Conservation (phyloP, 2,797 vertebrate genomes). For the Paguma larvata region DNA sequence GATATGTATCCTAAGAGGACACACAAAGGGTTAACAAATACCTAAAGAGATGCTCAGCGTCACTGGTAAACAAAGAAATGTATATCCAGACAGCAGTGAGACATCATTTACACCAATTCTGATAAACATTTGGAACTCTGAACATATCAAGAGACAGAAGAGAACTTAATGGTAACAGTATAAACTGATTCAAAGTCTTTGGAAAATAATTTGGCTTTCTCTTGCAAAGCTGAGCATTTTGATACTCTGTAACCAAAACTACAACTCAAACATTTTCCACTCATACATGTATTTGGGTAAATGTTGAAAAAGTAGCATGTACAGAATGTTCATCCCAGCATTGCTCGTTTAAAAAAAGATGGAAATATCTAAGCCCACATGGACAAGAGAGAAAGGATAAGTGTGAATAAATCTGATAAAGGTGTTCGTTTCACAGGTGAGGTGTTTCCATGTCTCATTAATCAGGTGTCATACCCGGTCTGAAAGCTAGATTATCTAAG, state of each 20-base stretch:
- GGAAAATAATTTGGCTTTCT: not conserved
- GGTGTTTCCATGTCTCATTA: not conserved
- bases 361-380: not conserved
- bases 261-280: not conserved
- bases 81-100: not conserved
- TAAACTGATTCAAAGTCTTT: not conserved
- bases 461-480: not conserved
- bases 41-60: not conserved
- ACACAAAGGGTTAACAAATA: not conserved
- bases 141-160: not conserved
- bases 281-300: not conserved
- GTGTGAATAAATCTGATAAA: not conserved
- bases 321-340: not conserved
- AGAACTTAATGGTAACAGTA: not conserved
- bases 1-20: not conserved
- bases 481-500: not conserved
- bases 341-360: not conserved
- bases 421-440: not conserved
- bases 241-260: not conserved
- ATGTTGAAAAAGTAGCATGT: not conserved
- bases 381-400: not conserved
- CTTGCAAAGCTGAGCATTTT: not conserved
- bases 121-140: not conserved
- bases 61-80: not conserved
- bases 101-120: not conserved